Base-by-base conservation (phyloP, 2,797 vertebrate genomes). In the Pseudochirops cupreus region DNA sequence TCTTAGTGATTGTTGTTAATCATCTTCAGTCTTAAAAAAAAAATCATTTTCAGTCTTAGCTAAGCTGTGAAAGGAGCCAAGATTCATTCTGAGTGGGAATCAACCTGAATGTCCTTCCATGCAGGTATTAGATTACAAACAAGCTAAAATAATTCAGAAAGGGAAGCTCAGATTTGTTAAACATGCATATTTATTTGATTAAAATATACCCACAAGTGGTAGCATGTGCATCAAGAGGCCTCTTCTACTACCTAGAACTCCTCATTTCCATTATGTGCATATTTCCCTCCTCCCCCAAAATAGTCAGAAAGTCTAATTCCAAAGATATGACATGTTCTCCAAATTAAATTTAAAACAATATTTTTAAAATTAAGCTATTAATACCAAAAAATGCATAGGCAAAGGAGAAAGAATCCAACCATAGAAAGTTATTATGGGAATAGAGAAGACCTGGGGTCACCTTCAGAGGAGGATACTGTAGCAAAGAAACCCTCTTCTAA, bases 311-410 rank as follows among this genome's bases (percentile, higher is more conserved):
- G 91, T 95, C 96, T 93, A 91, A 95, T 89, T 90, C 28, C 50
- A 67, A 97, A 96, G 54, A 93, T 46, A 91, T 3, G 26, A 57
- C 31, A n/a, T 96, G 97, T 97, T 97, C 91, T 95, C 52, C 14
- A 94, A 97, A 97, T 96, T 92, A 96, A 96, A 96, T 96, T 91
- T 94, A 94, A 97, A 98, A 97, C 95, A 82, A 93, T 97, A 95
- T 96, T 57, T 57, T 6, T 6, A 57, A 24, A 57, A 57, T 57
- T 26, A 24, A 57, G 56, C 5, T 26, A 5, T 26, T 56, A 56
- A 5, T 57, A 56, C 11, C 10, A 57, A 57, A 57, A 56, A 57
- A 57, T 26, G 56, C 56, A 24, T 5, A 26, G 5, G 6, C 56
- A 57, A 26, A 24, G 24, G 56, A 24, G 24, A 57, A 57, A 57